Base-by-base conservation (phyloP, 2,888 invertebrate genomes). In the Trimorus sp. region DNA sequence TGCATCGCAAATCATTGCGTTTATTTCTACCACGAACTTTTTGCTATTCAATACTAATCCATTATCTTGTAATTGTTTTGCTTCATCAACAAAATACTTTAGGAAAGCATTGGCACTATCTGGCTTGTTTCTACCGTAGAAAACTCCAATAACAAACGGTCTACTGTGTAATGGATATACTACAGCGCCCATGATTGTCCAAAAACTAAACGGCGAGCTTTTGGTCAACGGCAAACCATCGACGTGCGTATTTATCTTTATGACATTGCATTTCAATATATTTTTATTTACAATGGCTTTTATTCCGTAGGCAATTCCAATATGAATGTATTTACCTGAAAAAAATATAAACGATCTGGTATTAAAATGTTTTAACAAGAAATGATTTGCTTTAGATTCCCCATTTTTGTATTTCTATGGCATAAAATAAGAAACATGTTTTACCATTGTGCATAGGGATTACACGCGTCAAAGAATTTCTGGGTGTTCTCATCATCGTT, bases 151-250 rank as follows among this genome's bases (percentile, higher is more conserved):
- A 3, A 77, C 5, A 58, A 56, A 70, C 9, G 63, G 70, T 42
- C 62, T 63, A 49, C 11, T 38, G 0, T 26, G 6, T n/a, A 40
- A 7, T 6, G 69, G 77, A 5, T 16, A 63, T n/a, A 51, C 7
- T 36, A 70, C 15, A 9, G 7, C 1, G 15, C 42, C 70, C 14
- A 58, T 51, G 0, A 77, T 77, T 3, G 63, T 65, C 48, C 63
- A 77, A 15, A 70, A 77, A 40, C 77, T 37, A 15, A 53, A 37
- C 14, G 38, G 42, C 0, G 70, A 70, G 0, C 40, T 45, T 51
- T 70, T 70, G 12, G 77, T 5, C 63, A 77, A 14, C 4, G 77
- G 77, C 37, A 70, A 51, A 8, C 70, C 77, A 58, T 77, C 77
- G 36, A 77, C 36, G 14, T 70, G 65, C 4, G 70, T n/a, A 63